A percentile compares a stretch with the other conserved stretches of the same genome.
Conservation (phyloP, 2,888 invertebrate genomes). For the Laspeyria flexula region DNA sequence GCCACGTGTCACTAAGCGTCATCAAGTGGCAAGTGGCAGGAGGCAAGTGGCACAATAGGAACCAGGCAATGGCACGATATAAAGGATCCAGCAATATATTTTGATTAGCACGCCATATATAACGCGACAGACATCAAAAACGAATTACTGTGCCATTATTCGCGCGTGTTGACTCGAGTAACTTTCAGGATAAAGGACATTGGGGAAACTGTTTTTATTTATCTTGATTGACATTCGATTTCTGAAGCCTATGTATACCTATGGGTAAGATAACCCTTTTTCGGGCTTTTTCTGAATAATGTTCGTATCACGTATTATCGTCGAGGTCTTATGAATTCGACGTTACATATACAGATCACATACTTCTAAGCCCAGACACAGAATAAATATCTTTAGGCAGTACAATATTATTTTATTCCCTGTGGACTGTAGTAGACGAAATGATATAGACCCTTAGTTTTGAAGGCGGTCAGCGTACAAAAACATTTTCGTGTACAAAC, state of each 20-base stretch:
- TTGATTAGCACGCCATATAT: constrained; percentile 64
- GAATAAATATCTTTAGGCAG: constrained; percentile 1
- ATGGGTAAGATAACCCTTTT: background rate
- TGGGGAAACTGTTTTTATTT: constrained; percentile 48
- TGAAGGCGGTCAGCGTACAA: background rate
- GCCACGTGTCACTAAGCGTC: constrained; percentile 42
- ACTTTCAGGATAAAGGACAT: constrained; percentile 54
- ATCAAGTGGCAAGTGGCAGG: constrained; percentile 27
- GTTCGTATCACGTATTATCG: background rate
- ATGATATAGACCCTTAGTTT: background rate
- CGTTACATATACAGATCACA: constrained; percentile 3
- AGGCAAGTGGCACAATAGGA: constrained; percentile 49
- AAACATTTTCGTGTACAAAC: background rate
- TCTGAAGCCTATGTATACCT: constrained; percentile 19
- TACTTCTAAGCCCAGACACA: background rate
- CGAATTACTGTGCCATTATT: constrained; percentile 66
- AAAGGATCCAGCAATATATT: constrained; percentile 66
- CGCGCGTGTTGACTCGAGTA: constrained; percentile 55
- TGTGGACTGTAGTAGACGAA: background rate
- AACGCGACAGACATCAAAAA: constrained; percentile 70
- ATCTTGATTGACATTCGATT: constrained; percentile 43
- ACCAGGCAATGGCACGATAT: constrained; percentile 48
- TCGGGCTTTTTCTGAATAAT: no score
- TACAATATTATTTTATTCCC: constrained; percentile 4
- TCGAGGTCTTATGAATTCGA: background rate